Evolutionary conservation across 2,113 vertebrate genomes (phyloP).

Genomic region (Clarias macrocephalus): DNA sequence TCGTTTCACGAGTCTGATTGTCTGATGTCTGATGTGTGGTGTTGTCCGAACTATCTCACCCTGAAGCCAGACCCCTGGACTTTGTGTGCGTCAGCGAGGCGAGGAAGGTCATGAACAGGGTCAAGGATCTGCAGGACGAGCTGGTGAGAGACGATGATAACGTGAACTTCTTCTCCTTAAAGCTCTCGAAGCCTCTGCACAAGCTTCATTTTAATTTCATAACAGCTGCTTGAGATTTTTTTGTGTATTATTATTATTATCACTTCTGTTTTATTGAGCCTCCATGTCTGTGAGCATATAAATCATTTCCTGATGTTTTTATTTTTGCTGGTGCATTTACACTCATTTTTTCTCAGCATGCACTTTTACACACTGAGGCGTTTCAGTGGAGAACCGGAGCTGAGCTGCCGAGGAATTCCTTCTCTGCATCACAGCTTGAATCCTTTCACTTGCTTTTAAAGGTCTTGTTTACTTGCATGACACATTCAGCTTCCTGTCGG

Average conservation of each 20-base stretch:
- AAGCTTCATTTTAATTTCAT: background rate
- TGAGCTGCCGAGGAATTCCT: background rate
- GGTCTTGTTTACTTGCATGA: background rate
- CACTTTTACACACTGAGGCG: background rate
- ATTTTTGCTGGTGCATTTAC: background rate
- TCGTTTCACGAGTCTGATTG: no score
- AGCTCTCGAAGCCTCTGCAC: background rate
- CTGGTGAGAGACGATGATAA: conserved; percentile 60
- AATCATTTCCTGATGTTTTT: background rate
- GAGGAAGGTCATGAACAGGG: conserved; percentile 65
- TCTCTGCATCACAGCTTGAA: background rate
- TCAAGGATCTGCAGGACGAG: conserved; percentile 55
- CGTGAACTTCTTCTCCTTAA: background rate
- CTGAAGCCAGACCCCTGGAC: conserved; percentile 58
- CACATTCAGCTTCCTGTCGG: background rate
- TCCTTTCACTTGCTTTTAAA: background rate
- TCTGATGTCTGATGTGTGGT: conserved; percentile 47
- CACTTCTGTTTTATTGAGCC: background rate
- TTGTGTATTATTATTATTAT: background rate
- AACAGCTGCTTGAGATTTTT: background rate
- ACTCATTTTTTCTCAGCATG: no score
- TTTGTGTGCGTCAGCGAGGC: conserved; percentile 66
- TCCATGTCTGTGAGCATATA: background rate
- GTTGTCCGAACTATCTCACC: conserved; percentile 60
- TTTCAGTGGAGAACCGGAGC: background rate